Evolutionary conservation across 2,797 vertebrate species (phyloP), one percentile per base, ranked within the genome.

Genomic region (Ceryle rudis): DNA sequence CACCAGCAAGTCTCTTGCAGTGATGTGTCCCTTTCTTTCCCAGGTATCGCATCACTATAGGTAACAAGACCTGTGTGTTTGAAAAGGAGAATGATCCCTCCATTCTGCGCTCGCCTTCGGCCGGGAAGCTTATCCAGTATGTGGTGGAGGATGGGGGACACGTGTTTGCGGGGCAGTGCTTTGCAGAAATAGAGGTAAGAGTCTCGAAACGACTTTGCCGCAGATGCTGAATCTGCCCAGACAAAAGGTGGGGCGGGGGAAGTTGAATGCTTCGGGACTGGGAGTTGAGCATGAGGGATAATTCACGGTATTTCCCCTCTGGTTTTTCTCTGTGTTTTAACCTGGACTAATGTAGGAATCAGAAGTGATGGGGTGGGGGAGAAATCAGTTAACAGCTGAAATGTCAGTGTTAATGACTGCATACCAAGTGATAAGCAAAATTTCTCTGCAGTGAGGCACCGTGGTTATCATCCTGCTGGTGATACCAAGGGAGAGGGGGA

Each of bases 31-130:
- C 1, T 1, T 49, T 77, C 37, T 31, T 44, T 51, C 71, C 33
- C 73, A 99, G 99, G 95, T 99, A 99, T 82, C 99, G 99, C 71
- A 99, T 99, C 96, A 99, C 99, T 8, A 99, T 99, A 61, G 99
- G 99, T 74, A 99, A 99, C 98, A 99, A 99, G 98, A 99, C 99
- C 6, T 99, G 99, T 88, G 99, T 99, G 89, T 99, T 99, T 97
- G 99, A 99, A 93, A 99, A 98, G 97, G 99, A 99, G 96, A 99
- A 99, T 1, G 99, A 99, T 86, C 99, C 99, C 3, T 99, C 99
- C 1, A 98, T 99, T 90, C 97, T 99, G 88, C 99, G 99, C 58
- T 99, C 99, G 0, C 99, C 99, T 3, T 99, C 99, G 0, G 99
- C 99, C 3, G 99, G 99, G 81, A 99, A 99, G 96, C 97, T 99